Conservation (phyloP, 1,140 invertebrate species). For the Whitmania pigra region DNA sequence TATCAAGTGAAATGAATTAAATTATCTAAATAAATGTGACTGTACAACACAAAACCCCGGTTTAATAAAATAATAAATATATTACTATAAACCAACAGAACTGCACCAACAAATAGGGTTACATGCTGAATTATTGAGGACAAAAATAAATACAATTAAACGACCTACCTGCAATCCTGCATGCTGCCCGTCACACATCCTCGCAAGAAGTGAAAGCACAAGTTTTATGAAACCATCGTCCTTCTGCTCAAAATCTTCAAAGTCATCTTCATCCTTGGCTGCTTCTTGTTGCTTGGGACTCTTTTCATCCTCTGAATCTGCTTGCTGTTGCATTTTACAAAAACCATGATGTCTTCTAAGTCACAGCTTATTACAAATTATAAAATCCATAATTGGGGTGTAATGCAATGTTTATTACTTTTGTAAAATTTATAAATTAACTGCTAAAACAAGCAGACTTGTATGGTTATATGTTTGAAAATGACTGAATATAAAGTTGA, state of each 20-base stretch:
- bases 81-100: not conserved
- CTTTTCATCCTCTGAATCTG: not conserved
- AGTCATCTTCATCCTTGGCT: slow-evolving; percentile 1
- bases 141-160: not conserved
- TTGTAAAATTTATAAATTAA: too few species aligned
- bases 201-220: slow-evolving; percentile 35
- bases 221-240: slow-evolving; percentile 31
- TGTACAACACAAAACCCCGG: too few species aligned
- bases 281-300: not conserved
- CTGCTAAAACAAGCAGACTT: too few species aligned
- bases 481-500: too few species aligned
- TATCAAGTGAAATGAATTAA: too few species aligned
- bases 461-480: too few species aligned
- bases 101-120: not conserved
- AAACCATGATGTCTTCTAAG: not conserved
- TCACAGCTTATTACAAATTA: not conserved
- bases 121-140: too few species aligned
- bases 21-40: too few species aligned
- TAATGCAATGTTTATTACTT: too few species aligned
- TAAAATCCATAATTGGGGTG: too few species aligned
- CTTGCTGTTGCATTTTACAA: not conserved
- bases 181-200: slow-evolving; percentile 41
- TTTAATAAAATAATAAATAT: too few species aligned
- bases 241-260: slow-evolving; percentile 22
- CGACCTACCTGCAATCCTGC: slow-evolving; percentile 33